phyloP scores from a whole-genome alignment of 2,888 invertebrate genomes.

The Tholera decimalis region DNA sequence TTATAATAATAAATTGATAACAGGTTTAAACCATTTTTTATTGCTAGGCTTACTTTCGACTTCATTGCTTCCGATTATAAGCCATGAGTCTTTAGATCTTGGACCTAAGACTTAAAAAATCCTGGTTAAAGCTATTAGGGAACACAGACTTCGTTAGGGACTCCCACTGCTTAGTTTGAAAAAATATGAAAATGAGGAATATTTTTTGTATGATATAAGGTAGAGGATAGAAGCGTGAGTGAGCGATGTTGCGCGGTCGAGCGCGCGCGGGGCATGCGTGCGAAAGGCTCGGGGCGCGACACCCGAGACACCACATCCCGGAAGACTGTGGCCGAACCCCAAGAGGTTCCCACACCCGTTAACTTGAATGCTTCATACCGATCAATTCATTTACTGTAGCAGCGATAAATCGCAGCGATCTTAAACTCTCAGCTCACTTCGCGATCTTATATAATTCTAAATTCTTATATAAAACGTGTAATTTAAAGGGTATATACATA shows the following conservation, averaged over 20 bases:
- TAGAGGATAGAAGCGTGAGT: slow-evolving; percentile 76
- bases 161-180: neutral
- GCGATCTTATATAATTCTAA: too few species aligned
- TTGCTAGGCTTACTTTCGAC: neutral
- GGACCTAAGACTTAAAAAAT: neutral
- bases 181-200: slow-evolving; percentile 28
- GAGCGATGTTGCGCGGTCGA: slow-evolving; percentile 77
- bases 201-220: slow-evolving; percentile 55
- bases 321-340: slow-evolving; percentile 84
- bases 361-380: slow-evolving; percentile 31
- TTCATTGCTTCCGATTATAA: neutral
- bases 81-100: too few species aligned
- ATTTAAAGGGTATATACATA: too few species aligned
- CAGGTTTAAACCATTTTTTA: neutral
- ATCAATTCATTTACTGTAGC: slow-evolving; percentile 24
- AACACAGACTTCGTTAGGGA: neutral
- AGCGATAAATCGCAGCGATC: neutral
- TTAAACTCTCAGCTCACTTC: slow-evolving; percentile 4
- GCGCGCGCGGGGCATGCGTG: slow-evolving; percentile 82
- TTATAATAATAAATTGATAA: slow-evolving; percentile 2
- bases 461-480: too few species aligned
- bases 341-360: slow-evolving; percentile 78
- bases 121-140: neutral
- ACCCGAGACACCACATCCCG: slow-evolving; percentile 90
- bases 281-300: slow-evolving; percentile 82